phyloP scores from a whole-genome alignment of 2,797 vertebrate species.

The Labroides dimidiatus region DNA sequence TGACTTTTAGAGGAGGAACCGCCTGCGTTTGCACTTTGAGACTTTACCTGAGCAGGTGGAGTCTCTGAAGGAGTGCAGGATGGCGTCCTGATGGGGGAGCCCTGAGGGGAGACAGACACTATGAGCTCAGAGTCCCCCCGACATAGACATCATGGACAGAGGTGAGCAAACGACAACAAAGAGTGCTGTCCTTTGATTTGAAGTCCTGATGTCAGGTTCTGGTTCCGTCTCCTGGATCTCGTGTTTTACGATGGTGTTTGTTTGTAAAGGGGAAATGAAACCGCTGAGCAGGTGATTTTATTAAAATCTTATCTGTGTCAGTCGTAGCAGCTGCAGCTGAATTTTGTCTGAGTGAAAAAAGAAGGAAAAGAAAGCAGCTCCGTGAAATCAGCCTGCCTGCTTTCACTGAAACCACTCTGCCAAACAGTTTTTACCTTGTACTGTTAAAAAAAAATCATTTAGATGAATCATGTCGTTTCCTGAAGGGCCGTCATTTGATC shows the following conservation, averaged over 20 bases:
- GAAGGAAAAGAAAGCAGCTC: conserved; percentile 32
- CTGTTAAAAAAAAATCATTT: conserved; percentile 38
- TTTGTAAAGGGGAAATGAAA: conserved; percentile 53
- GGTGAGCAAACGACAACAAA: background rate
- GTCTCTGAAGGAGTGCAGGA: background rate
- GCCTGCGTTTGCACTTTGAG: background rate
- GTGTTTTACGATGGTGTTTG: conserved; percentile 23
- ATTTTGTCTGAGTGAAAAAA: conserved; percentile 31
- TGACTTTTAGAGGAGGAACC: background rate
- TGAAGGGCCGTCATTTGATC: too few relatives aligned
- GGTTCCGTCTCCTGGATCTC: conserved; percentile 1
- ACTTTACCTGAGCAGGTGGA: background rate
- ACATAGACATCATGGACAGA: background rate
- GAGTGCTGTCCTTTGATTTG: conserved; percentile 14
- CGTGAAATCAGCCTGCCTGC: conserved; percentile 21
- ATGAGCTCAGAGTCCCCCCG: background rate
- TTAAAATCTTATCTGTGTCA: conserved; percentile 42
- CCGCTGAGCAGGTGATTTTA: conserved; percentile 40
- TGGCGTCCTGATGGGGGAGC: background rate
- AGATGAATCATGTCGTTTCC: conserved; percentile 32
- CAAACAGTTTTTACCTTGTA: conserved; percentile 31
- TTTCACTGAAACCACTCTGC: conserved; percentile 42
- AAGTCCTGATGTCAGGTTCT: conserved; percentile 8
- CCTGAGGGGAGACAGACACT: background rate
- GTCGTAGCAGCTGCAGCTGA: conserved; percentile 35